Percentiles rank a stretch among this genome's conserved stretches.
phyloP scores from a whole-genome alignment of 2,888 invertebrate species.

The Platynereis dumerilii region DNA sequence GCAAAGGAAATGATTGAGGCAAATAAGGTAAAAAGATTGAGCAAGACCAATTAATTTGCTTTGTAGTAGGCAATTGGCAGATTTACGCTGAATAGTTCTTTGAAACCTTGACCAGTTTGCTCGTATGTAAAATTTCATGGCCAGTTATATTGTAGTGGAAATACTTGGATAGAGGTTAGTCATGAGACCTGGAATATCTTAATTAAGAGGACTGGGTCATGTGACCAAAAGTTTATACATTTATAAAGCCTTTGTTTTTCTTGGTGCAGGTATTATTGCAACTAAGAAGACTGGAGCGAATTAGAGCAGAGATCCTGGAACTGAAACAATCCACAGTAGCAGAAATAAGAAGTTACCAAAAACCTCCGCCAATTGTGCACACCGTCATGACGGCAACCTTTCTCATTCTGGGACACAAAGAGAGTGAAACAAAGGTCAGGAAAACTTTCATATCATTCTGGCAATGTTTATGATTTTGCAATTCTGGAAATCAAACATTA shows the following conservation, averaged over 20 bases:
- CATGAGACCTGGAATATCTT: too few relatives aligned
- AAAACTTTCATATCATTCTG: too few relatives aligned
- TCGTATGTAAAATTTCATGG: too few relatives aligned
- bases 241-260: background rate
- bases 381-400: constrained; percentile 56
- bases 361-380: constrained; percentile 51
- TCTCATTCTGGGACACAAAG: constrained; percentile 53
- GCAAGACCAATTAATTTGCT: too few relatives aligned
- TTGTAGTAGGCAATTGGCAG: too few relatives aligned
- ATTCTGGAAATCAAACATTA: too few relatives aligned
- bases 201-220: background rate
- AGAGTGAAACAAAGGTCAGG: constrained; percentile 57
- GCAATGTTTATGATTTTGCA: too few relatives aligned
- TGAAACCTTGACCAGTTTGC: too few relatives aligned
- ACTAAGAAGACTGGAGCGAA: constrained; percentile 40
- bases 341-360: constrained; percentile 53
- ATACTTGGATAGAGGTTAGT: too few relatives aligned
- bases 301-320: constrained; percentile 45
- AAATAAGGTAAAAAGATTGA: too few relatives aligned
- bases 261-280: constrained; percentile 11
- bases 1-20: constrained; percentile 52
- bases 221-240: background rate
- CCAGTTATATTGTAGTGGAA: too few relatives aligned
- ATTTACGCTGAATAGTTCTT: too few relatives aligned
- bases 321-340: constrained; percentile 57